Conservation (phyloP, 2,113 vertebrate genomes). For the Misgurnus anguillicaudatus region DNA sequence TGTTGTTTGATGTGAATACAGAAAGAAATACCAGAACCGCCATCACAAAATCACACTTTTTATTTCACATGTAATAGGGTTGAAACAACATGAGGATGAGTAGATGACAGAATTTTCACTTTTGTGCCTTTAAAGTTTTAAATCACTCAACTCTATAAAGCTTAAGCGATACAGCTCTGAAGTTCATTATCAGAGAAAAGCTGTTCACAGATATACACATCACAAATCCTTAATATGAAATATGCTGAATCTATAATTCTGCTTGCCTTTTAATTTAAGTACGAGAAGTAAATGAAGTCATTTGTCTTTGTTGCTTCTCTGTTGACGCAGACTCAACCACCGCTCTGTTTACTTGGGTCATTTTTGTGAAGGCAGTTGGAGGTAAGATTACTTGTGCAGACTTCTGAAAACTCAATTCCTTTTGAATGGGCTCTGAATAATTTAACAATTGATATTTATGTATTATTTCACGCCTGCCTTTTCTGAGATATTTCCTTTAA, state of each 20-base stretch:
- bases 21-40: background rate
- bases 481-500: slow-evolving; percentile 42
- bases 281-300: background rate
- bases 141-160: background rate
- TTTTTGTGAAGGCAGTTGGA: slow-evolving; percentile 26
- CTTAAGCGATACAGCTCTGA: background rate
- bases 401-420: slow-evolving; percentile 32
- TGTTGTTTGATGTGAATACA: background rate
- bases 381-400: slow-evolving; percentile 28
- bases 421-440: slow-evolving; percentile 51
- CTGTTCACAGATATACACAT: slow-evolving; percentile 13
- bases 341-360: slow-evolving; percentile 25
- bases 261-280: slow-evolving; percentile 5
- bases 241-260: slow-evolving; percentile 30
- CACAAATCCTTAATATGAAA: background rate
- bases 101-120: background rate
- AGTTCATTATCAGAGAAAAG: slow-evolving; percentile 10
- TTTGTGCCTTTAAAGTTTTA: background rate
- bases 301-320: background rate
- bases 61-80: background rate
- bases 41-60: background rate
- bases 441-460: slow-evolving; percentile 58
- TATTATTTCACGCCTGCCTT: slow-evolving; percentile 52
- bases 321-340: background rate
- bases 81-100: background rate